A percentile compares a stretch with the other conserved stretches of the same genome.
Conservation (phyloP, 2,113 vertebrate genomes). For the Rutilus rutilus region DNA sequence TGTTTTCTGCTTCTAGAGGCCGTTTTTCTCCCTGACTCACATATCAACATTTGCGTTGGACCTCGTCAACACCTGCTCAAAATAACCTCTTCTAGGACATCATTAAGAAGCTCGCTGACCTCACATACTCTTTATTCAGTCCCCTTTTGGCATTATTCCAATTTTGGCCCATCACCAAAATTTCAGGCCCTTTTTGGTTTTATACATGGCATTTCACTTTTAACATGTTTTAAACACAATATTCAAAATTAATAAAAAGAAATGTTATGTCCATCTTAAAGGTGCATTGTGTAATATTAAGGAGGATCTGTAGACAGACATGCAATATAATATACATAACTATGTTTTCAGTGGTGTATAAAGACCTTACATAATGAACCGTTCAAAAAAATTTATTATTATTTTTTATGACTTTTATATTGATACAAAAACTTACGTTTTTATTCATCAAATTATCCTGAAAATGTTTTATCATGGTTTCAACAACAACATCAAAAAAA, state of each 20-base stretch:
- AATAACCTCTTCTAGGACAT: conserved; percentile 48
- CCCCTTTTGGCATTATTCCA: not conserved
- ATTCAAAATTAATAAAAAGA: not conserved
- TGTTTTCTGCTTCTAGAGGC: conserved; percentile 52
- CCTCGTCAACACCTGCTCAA: conserved; percentile 55
- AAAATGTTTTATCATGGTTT: too few relatives aligned
- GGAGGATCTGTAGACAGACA: too few relatives aligned
- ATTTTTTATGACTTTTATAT: too few relatives aligned
- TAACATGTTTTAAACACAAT: not conserved
- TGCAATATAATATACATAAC: too few relatives aligned
- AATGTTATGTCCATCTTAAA: not conserved
- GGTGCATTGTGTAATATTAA: too few relatives aligned
- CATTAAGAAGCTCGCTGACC: conserved; percentile 20
- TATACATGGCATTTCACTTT: not conserved
- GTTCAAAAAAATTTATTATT: too few relatives aligned
- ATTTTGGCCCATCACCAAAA: not conserved
- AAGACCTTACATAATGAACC: too few relatives aligned
- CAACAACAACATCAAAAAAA: not conserved
- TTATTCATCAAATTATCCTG: not conserved
- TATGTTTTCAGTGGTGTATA: too few relatives aligned
- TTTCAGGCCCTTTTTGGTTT: not conserved
- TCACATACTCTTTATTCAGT: not conserved
- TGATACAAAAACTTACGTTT: not conserved
- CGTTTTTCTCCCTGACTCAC: conserved; percentile 59
- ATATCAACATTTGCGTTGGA: conserved; percentile 59